Evolutionary conservation across 2,888 invertebrate genomes (phyloP), one percentile per base, ranked within the genome.

Genomic region (Pristionchus exspectatus): DNA sequence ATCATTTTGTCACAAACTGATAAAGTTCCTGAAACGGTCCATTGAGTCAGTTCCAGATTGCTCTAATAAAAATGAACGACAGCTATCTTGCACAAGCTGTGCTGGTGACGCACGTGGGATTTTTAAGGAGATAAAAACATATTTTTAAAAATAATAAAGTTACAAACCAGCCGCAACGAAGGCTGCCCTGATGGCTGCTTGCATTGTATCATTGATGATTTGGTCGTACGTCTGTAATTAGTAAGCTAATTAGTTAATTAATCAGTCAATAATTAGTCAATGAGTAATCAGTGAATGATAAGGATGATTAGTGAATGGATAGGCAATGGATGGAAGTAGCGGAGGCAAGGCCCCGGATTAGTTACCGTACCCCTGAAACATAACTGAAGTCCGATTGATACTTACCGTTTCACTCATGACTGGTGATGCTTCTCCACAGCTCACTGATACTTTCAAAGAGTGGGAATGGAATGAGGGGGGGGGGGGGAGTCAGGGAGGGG

Each of bases 201-300:
- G 86, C 66, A 50, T 50, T 30, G 86, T 86, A 1, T 86, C 86
- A 86, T 86, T 86, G 56, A 86, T 16, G 18, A 86, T 66, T 38
- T 63, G 33, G 27, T 84, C 84, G 56, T 56, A 84, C 4, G 56
- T 84, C 84, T 84, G 56, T 27, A 72, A 16, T 72, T n/a, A 72
- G 56, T 56, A 21, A 56, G 21, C 16, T 27, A 69, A 69, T 69
- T 27, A 69, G 14, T 21, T 56, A 21, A 56, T 56, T 56, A 27
- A 27, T 27, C n/a, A 27, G 10, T 69, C 4, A 27, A 27, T 27
- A 66, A 69, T 69, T 12, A 27, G 27, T 27, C 44, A 50, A 3
- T 69, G 12, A 69, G 14, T 69, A 69, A 14, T 69, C n/a, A 27
- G 18, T n/a, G 24, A n/a, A 10, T 66, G 24, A 10, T n/a, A n/a